Conservation (phyloP, 2,797 vertebrate genomes). For the Podarcis lilfordi region DNA sequence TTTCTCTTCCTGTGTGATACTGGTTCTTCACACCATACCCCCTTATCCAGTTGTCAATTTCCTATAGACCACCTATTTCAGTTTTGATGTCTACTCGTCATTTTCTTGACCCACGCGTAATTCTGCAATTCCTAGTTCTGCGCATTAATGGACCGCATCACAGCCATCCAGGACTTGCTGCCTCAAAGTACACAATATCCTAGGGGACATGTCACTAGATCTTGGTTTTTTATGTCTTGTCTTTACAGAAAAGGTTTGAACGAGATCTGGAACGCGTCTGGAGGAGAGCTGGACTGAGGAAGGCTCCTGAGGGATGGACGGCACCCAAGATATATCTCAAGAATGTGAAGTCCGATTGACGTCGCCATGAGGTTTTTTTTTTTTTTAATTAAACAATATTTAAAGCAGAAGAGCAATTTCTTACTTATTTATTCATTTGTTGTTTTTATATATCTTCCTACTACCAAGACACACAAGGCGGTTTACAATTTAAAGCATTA, state of each 20-base stretch:
- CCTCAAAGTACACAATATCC: not conserved
- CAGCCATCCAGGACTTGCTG: not conserved
- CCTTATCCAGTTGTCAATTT: too few species aligned
- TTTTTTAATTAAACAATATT: constrained; percentile 60
- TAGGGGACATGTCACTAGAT: not conserved
- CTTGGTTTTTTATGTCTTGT: not conserved
- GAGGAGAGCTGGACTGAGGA: constrained; percentile 87
- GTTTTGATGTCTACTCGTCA: too few species aligned
- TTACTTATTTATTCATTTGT: not conserved
- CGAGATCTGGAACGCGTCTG: constrained; percentile 86
- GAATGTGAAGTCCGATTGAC: constrained; percentile 44
- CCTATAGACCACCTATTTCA: too few species aligned
- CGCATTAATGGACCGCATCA: not conserved
- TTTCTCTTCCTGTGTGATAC: too few species aligned
- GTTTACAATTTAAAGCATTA: too few species aligned
- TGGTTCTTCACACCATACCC: too few species aligned
- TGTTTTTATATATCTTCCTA: too few species aligned
- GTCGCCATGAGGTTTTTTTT: not conserved
- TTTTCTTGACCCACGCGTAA: too few species aligned
- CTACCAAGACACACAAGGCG: too few species aligned
- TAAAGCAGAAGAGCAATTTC: not conserved
- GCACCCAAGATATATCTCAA: constrained; percentile 88
- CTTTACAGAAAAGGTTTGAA: constrained; percentile 86
- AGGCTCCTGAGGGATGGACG: constrained; percentile 85
- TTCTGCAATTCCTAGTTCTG: not conserved